Conservation (phyloP, 2,113 vertebrate species). For the Xenopus borealis region DNA sequence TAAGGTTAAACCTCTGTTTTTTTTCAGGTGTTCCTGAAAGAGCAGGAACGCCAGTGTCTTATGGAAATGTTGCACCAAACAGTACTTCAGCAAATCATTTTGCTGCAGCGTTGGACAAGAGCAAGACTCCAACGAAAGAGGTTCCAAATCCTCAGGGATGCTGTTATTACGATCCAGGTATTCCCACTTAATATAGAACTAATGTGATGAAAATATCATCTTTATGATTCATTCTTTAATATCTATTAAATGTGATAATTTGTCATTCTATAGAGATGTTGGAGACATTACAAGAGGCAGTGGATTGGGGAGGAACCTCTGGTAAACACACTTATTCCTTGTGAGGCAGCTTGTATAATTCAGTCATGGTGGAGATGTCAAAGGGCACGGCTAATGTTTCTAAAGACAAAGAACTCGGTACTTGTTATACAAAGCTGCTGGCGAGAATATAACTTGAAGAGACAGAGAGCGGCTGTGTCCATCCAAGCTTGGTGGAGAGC, state of each 20-base stretch:
- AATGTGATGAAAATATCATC: conserved; percentile 4
- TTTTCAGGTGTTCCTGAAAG: conserved; percentile 86
- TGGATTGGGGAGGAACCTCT: conserved; percentile 54
- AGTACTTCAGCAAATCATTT: conserved; percentile 79
- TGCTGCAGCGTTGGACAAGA: conserved; percentile 82
- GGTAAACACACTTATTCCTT: conserved; percentile 48
- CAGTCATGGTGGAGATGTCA: conserved; percentile 84
- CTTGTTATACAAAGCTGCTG: conserved; percentile 82
- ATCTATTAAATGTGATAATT: neutral
- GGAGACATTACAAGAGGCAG: conserved; percentile 68
- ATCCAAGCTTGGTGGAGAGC: conserved; percentile 86
- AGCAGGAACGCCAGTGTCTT: conserved; percentile 80
- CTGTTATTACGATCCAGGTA: conserved; percentile 82
- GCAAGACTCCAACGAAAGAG: conserved; percentile 77
- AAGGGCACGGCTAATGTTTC: conserved; percentile 65
- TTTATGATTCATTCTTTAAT: neutral
- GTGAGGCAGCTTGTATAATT: conserved; percentile 71
- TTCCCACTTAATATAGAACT: neutral
- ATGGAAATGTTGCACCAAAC: conserved; percentile 85
- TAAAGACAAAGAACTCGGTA: conserved; percentile 71
- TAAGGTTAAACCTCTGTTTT: no score
- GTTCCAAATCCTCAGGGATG: conserved; percentile 78
- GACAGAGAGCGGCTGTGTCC: conserved; percentile 67
- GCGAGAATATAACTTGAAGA: conserved; percentile 59
- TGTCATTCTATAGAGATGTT: conserved; percentile 72